Base-by-base conservation (phyloP, 2,888 invertebrate genomes). In the Xestobium rufovillosum region DNA sequence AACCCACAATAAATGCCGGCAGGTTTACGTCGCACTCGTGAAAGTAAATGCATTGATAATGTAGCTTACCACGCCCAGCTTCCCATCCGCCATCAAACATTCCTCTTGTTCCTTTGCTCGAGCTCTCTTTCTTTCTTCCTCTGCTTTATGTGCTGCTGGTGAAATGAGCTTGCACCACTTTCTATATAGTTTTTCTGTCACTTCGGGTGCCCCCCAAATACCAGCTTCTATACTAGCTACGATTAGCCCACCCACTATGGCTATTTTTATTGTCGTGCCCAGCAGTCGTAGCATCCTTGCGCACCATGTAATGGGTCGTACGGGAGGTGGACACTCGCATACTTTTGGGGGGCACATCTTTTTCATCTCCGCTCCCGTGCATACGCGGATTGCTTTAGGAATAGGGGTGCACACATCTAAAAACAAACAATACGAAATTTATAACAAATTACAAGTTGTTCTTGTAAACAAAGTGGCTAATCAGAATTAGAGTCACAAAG, bases 221-320 rank as follows among this genome's bases (percentile, higher is more conserved):
- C 69, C 69, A 39, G 66, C 58, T 40, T 63, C 57, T 10, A 58
- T 59, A 1, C 66, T 64, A 51, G 65, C 60, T 41, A 66, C 69
- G 26, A 68, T 51, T 10, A 65, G 50, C 12, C 61, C 65, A 4
- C 53, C 59, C 1, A 61, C 62, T 16, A 67, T 40, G 2, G 53
- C 50, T 3, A 59, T 51, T 48, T 69, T 70, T 14, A 59, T 4
- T 1, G 62, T 53, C 19, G 67, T 53, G 12, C 55, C 47, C 3
- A 56, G 25, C 3, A 53, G 11, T 4, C 33, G 30, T 2, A 32
- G 14, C 4, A 50, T 1, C 6, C 13, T 2, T 54, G 23, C n/a
- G 38, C 40, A 8, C 44, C 43, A 11, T 42, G 16, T 8, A 16
- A 30, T 0, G 39, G 42, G 32, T 26, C 25, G 32, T 50, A 45